Conservation (phyloP, 2,888 invertebrate genomes). For the Cerastoderma edule region DNA sequence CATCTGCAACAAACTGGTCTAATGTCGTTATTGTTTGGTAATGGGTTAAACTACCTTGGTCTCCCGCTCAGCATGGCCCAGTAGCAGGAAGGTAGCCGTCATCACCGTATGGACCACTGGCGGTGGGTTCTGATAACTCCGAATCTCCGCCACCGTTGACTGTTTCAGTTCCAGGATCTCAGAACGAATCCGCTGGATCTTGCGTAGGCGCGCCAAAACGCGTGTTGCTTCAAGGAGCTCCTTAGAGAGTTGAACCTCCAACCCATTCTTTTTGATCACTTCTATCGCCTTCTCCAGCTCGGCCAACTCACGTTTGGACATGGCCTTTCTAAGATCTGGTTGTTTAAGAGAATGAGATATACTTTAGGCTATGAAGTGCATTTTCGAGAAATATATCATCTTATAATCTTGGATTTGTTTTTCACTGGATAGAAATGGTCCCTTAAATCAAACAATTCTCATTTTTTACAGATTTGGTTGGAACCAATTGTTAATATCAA, state of each 20-base stretch:
- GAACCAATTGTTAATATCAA: no score
- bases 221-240: conserved; percentile 79
- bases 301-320: conserved; percentile 75
- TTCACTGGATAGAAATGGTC: no score
- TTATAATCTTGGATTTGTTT: no score
- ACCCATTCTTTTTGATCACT: conserved; percentile 77
- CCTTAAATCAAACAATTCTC: background rate
- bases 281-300: conserved; percentile 79
- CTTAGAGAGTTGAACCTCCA: conserved; percentile 75
- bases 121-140: conserved; percentile 81
- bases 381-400: no score
- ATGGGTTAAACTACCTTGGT: no score
- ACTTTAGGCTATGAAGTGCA: no score
- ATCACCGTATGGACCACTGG: conserved; percentile 80
- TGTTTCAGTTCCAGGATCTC: conserved; percentile 80
- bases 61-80: conserved; percentile 80
- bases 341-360: no score
- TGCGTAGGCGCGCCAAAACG: conserved; percentile 70
- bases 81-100: conserved; percentile 80
- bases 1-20: no score
- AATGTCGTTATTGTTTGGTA: no score
- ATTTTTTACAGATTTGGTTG: background rate
- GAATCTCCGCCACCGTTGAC: conserved; percentile 82
- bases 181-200: conserved; percentile 73
- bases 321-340: conserved; percentile 77